Evolutionary conservation across 2,888 invertebrate genomes (phyloP).

Genomic region (Tipula lateralis): DNA sequence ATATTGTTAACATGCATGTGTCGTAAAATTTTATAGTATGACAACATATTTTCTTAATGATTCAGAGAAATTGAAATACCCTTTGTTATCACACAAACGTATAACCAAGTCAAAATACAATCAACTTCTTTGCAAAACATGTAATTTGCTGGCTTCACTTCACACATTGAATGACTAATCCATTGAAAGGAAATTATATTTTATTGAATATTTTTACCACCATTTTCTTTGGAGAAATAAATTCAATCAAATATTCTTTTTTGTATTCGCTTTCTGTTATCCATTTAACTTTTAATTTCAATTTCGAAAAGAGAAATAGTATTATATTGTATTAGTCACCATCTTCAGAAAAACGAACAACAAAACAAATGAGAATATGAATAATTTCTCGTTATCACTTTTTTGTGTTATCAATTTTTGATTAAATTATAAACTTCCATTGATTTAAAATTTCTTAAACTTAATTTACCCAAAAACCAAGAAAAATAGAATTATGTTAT

Average conservation of each 20-base stretch:
- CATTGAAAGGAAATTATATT: not conserved
- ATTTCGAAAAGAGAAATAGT: not conserved
- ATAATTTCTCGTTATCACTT: constrained; percentile 16
- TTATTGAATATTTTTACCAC: not conserved
- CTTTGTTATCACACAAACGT: not conserved
- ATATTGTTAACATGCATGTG: not conserved
- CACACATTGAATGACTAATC: not conserved
- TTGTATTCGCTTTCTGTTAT: not conserved
- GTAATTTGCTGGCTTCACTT: not conserved
- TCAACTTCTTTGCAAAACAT: not conserved
- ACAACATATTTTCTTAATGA: not conserved
- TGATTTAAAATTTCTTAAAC: not conserved
- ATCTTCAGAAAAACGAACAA: not conserved
- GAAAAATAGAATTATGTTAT: not conserved
- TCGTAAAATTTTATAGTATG: not conserved
- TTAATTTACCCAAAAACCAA: not conserved
- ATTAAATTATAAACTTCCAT: not conserved
- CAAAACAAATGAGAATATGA: not conserved
- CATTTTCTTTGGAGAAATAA: not conserved
- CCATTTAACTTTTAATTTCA: not conserved
- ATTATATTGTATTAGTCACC: not conserved
- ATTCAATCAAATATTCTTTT: not conserved
- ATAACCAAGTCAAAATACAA: not conserved
- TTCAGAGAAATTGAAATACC: not conserved
- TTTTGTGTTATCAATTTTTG: not conserved